Conservation (phyloP, 2,888 invertebrate genomes). For the Sympetrum striolatum region DNA sequence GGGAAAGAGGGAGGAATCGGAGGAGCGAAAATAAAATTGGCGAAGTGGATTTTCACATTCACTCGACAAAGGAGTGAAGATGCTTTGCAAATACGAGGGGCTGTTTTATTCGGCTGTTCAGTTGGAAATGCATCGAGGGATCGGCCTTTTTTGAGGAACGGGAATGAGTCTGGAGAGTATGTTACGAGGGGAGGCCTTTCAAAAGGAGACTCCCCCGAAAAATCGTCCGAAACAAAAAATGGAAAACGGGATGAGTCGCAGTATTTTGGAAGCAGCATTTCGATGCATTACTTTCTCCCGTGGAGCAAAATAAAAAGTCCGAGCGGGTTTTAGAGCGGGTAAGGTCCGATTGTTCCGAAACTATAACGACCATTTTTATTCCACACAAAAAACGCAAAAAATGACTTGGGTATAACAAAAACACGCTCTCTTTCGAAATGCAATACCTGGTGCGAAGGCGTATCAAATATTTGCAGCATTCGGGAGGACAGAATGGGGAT, state of each 20-base stretch:
- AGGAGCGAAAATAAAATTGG: conserved; percentile 11
- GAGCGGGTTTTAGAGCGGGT: background rate
- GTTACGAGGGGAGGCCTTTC: conserved; percentile 6
- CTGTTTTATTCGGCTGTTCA: conserved; percentile 23
- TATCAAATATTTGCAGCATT: background rate
- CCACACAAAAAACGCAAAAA: background rate
- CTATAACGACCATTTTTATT: conserved; percentile 5
- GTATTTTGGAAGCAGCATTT: background rate
- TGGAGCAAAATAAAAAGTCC: background rate
- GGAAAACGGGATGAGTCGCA: background rate
- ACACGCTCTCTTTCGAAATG: background rate
- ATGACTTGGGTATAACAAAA: background rate
- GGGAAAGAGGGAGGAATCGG: background rate
- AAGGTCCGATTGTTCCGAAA: background rate
- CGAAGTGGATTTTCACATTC: conserved; percentile 40
- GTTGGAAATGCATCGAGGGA: conserved; percentile 40
- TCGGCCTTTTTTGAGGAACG: background rate
- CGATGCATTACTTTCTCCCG: conserved; percentile 32
- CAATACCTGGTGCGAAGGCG: background rate
- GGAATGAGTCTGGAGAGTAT: background rate
- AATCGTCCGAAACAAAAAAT: background rate
- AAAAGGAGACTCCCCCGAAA: conserved; percentile 2
- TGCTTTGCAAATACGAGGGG: conserved; percentile 36
- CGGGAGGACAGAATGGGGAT: background rate
- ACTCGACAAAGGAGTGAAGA: conserved; percentile 33